Percentiles rank a stretch among this genome's conserved stretches.
Evolutionary conservation across 2,113 vertebrate species (phyloP).

Genomic region (Aegotheles bennettii): DNA sequence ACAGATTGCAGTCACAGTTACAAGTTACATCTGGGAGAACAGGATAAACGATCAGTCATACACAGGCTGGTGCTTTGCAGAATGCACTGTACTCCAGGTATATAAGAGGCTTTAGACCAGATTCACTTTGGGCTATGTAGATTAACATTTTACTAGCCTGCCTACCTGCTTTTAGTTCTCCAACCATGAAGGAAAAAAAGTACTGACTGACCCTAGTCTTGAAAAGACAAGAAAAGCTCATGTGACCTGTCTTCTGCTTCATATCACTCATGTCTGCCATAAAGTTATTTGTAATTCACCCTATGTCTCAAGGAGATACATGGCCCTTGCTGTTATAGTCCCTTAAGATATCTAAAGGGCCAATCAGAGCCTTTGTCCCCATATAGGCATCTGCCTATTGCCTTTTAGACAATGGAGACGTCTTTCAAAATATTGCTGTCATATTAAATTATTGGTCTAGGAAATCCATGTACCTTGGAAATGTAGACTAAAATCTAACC

Average conservation of each 20-base stretch:
- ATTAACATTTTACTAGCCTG: background rate
- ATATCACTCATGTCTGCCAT: background rate
- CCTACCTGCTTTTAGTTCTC: background rate
- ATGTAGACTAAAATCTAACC: background rate
- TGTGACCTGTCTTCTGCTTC: background rate
- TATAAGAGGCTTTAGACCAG: background rate
- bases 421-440: background rate
- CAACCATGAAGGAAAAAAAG: background rate
- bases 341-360: background rate
- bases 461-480: accelerated
- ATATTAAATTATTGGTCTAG: background rate
- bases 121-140: background rate
- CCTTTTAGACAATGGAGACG: background rate
- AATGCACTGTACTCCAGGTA: background rate
- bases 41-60: background rate
- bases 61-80: accelerated
- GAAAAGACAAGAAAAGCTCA: background rate
- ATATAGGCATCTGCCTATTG: background rate
- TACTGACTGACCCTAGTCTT: background rate
- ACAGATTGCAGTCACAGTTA: background rate
- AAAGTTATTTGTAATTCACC: background rate
- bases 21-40: background rate
- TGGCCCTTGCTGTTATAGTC: background rate
- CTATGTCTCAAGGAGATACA: accelerated
- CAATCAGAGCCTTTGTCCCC: background rate